Conservation (phyloP, 1,140 invertebrate genomes). For the Batillaria attramentaria region DNA sequence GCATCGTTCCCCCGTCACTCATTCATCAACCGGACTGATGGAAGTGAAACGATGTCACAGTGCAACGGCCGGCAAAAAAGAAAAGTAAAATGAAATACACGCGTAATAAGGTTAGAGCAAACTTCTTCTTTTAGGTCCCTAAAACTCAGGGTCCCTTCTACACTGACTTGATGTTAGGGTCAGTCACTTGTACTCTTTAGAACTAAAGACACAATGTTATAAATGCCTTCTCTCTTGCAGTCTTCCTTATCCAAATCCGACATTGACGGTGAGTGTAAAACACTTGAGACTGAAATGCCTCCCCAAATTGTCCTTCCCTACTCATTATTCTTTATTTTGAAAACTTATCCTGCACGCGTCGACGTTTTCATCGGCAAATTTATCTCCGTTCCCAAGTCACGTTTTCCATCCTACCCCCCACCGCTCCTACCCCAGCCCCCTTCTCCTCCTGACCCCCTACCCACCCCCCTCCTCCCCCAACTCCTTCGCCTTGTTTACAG, state of each 20-base stretch:
- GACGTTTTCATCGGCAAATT: not conserved
- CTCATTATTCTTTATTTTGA: too few relatives aligned
- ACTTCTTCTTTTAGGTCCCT: not conserved
- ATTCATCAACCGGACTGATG: too few relatives aligned
- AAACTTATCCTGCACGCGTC: not conserved
- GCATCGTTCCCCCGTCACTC: too few relatives aligned
- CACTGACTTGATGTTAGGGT: not conserved
- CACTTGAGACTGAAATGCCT: not conserved
- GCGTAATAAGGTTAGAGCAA: not conserved
- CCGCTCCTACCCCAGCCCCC: not conserved
- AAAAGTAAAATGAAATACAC: not conserved
- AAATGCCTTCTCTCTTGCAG: conserved; percentile 6
- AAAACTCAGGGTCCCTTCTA: not conserved
- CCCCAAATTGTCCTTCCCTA: not conserved
- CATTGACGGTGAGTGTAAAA: conserved; percentile 21
- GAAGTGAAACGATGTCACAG: too few relatives aligned
- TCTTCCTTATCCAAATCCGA: conserved; percentile 30
- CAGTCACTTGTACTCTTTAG: not conserved
- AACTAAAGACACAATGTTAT: not conserved
- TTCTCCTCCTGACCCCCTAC: too few relatives aligned
- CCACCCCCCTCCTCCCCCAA: too few relatives aligned
- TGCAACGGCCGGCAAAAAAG: not conserved
- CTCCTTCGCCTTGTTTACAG: too few relatives aligned
- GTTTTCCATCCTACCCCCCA: not conserved
- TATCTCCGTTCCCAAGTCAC: not conserved